These are phyloP conservation scores for Rhynchotus rufescens DNA, from an alignment of 2,797 vertebrate species.

Conservation along the genomic window DNA sequence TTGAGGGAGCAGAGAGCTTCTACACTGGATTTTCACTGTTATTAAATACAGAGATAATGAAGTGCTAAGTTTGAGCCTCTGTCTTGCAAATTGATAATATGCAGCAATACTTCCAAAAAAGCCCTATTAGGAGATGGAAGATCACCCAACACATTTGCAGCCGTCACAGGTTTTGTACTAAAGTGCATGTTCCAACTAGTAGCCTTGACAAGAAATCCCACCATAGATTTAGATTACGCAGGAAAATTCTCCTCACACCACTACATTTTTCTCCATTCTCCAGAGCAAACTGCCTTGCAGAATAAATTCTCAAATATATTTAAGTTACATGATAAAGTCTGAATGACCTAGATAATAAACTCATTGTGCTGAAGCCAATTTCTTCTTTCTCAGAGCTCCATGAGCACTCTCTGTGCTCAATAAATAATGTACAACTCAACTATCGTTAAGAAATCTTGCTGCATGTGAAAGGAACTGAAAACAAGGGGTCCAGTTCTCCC, in stretches of 20 bases:
- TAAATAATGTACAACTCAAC: constrained; percentile 53
- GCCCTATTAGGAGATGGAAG: neutral
- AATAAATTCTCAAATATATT: constrained; percentile 57
- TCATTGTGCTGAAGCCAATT: neutral
- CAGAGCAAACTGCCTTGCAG: constrained; percentile 7
- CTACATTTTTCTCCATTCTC: neutral
- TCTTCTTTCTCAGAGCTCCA: neutral
- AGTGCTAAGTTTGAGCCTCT: neutral
- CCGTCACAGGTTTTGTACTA: neutral
- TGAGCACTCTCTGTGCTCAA: neutral
- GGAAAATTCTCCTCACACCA: neutral
- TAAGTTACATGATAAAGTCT: neutral
- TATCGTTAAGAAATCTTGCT: neutral
- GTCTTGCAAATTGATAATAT: neutral
- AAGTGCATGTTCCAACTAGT: neutral
- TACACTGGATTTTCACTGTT: neutral
- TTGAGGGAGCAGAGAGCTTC: neutral
- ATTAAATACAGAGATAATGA: neutral
- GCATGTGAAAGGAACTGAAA: neutral
- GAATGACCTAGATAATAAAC: constrained; percentile 50
- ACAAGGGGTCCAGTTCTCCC: neutral
- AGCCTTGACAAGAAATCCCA: neutral
- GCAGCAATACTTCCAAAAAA: neutral
- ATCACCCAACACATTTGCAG: neutral
- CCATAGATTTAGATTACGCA: fast-evolving